Evolutionary conservation across 2,797 vertebrate genomes (phyloP).

Genomic region (Percopsis omiscomaycus): DNA sequence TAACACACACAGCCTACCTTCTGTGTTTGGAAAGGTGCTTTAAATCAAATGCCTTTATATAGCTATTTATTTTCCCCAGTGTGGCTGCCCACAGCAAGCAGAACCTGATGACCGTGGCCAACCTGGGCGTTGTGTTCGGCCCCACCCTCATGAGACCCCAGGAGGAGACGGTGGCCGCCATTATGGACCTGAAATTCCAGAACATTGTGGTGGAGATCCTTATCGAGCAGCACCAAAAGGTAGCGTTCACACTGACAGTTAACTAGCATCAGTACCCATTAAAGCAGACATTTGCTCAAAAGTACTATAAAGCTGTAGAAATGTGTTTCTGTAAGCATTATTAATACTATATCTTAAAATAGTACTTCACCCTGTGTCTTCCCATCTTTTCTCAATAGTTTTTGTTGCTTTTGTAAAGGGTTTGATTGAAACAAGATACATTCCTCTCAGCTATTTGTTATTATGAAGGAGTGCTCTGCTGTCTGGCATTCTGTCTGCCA

Average conservation of each 20-base stretch:
- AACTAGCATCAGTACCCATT: background rate
- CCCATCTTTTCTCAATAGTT: conserved; percentile 5
- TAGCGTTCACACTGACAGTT: conserved; percentile 45
- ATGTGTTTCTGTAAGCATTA: too few species aligned
- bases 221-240: conserved; percentile 94
- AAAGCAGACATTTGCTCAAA: background rate
- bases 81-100: conserved; percentile 79
- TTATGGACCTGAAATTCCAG: conserved; percentile 99
- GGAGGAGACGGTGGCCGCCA: conserved; percentile 96
- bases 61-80: conserved; percentile 41
- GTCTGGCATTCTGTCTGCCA: conserved; percentile 3
- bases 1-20: too few species aligned
- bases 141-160: conserved; percentile 96
- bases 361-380: background rate
- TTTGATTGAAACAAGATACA: background rate
- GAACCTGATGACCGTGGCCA: conserved; percentile 97
- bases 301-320: too few species aligned
- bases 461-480: conserved; percentile 14
- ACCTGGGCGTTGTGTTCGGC: conserved; percentile 96
- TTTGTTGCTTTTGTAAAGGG: background rate
- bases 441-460: conserved; percentile 8
- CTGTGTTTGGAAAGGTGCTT: too few species aligned
- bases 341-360: background rate
- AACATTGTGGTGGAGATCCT: conserved; percentile 98
- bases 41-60: too few species aligned